A percentile compares a stretch with the other conserved stretches of the same genome.
Conservation (phyloP, 2,113 vertebrate genomes). For the Heterochromis multidens region DNA sequence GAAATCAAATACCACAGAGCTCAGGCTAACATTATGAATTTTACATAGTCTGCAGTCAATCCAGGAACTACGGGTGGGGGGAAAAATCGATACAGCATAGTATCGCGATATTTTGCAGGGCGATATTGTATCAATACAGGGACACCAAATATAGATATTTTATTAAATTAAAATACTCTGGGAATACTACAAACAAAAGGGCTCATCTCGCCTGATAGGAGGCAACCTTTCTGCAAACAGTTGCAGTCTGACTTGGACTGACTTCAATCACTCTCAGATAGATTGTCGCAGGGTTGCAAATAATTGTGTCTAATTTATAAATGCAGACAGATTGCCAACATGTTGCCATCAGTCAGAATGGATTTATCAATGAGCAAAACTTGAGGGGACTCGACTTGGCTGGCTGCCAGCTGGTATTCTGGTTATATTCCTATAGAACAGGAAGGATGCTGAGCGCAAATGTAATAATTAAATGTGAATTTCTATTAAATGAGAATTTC, state of each 20-base stretch:
- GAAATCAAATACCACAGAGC: neutral
- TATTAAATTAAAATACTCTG: no score
- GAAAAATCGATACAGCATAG: neutral
- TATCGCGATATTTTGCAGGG: neutral
- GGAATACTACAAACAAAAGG: no score
- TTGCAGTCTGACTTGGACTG: no score
- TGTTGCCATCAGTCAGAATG: neutral
- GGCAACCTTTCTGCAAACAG: no score
- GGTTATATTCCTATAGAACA: no score
- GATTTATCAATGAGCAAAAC: neutral
- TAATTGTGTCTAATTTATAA: neutral
- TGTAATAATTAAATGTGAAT: neutral
- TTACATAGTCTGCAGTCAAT: neutral
- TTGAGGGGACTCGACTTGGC: fast-evolving
- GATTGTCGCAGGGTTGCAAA: neutral
- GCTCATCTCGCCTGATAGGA: no score
- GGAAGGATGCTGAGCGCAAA: no score
- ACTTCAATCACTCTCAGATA: neutral
- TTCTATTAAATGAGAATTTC: neutral
- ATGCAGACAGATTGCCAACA: neutral
- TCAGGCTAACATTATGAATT: neutral
- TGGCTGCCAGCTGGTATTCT: neutral
- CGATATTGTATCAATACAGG: neutral
- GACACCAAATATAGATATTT: no score
- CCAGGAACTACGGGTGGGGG: neutral